Evolutionary conservation across 53 echinoderm and acorn worm species (phyloP), one percentile per base, ranked within the genome.

Genomic region (Arbacia lixula): DNA sequence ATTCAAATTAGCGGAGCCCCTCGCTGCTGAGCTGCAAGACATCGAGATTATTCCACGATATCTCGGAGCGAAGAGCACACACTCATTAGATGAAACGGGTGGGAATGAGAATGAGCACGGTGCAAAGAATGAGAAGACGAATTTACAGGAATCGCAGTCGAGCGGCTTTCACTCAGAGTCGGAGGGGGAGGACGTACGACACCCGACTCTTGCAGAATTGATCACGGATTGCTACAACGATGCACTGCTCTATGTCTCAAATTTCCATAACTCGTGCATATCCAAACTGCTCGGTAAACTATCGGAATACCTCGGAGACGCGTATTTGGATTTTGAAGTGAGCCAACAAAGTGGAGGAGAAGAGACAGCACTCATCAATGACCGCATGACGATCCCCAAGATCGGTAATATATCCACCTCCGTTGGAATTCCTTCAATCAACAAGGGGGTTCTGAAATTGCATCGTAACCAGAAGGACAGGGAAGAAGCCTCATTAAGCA

Each of bases 241-340:
- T 12, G 88, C 94, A 1, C 74, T 91, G 39, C 35, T 88, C 22
- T 93, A 93, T 55, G 91, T 91, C 9, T 72, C 86, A 21, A 88
- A 90, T 36, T 93, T 93, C 28, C 94, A 93, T 86, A 91, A 93
- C 80, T 93, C 94, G 3, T 93, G 94, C 78, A 91, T 91, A 74
- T 76, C 90, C 22, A 93, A 91, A 56, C 87, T 93, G 29, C 81
- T 91, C 39, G 94, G 91, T 8, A 82, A 88, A 24, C 86, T 93
- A 2, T 93, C 94, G 29, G 94, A 91, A 41, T 93, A 91, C 41
- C 91, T 93, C 5, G 94, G 94, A 28, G 94, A 93, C 25, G 88
- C 78, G 32, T 93, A 91, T 36, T 53, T 91, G 12, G 91, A 93
- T 49, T 86, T 86, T 49, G 94, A 91, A 68, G 82, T 86, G 12